A percentile compares a stretch with the other conserved stretches of the same genome.
Evolutionary conservation across 2,797 vertebrate genomes (phyloP).

Genomic region (Anolis apletophallus): DNA sequence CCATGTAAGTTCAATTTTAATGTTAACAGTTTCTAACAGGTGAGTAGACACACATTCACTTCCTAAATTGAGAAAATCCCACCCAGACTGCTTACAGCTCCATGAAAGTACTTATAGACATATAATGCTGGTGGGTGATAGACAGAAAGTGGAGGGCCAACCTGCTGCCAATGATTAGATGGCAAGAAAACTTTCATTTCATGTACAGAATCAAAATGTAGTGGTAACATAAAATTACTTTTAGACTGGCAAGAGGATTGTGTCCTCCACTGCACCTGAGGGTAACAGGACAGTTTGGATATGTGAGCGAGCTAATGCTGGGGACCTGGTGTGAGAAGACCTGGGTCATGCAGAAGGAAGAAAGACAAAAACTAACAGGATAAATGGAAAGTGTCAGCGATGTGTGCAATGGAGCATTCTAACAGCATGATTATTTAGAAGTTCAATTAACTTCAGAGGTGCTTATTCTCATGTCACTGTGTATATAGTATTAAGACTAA

Average conservation of each 20-base stretch:
- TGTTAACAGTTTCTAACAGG: background rate
- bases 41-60: background rate
- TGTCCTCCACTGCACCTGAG: background rate
- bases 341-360: background rate
- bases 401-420: background rate
- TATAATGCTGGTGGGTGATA: background rate
- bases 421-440: too few species aligned
- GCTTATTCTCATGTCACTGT: too few species aligned
- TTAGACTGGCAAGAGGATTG: background rate
- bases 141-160: background rate
- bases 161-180: background rate
- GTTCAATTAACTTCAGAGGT: too few species aligned
- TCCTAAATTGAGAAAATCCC: background rate
- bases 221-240: too few species aligned
- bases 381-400: background rate
- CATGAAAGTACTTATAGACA: background rate
- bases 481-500: background rate
- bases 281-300: background rate
- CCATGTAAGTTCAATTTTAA: background rate
- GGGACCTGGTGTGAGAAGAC: background rate
- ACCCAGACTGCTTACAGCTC: background rate
- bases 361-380: background rate
- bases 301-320: background rate
- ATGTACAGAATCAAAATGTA: too few species aligned
- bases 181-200: background rate